Evolutionary conservation across 2,797 vertebrate species (phyloP).

Genomic region (Gymnoscopelus braueri): DNA sequence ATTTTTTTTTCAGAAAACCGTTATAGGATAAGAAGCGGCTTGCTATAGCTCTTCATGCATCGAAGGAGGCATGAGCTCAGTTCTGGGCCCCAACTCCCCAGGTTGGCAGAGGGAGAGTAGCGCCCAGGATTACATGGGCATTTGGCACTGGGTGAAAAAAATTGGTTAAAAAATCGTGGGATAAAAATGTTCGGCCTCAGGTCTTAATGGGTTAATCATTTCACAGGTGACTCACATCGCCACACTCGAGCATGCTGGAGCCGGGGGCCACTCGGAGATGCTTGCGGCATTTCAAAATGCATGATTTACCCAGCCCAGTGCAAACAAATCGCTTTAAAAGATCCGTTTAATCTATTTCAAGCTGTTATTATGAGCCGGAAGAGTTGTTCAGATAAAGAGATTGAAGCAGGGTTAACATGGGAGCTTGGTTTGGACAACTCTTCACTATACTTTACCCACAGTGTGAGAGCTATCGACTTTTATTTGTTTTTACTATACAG

Average conservation of each 20-base stretch:
- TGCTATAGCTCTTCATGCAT: too few species aligned
- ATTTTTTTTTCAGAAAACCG: too few species aligned
- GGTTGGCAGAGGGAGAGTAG: too few species aligned
- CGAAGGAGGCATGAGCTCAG: too few species aligned
- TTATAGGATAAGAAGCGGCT: too few species aligned
- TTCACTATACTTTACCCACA: slow-evolving; percentile 79
- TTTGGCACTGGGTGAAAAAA: too few species aligned
- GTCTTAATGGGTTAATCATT: slow-evolving; percentile 66
- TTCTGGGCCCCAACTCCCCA: too few species aligned
- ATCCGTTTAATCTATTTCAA: slow-evolving; percentile 89
- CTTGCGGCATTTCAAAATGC: slow-evolving; percentile 83
- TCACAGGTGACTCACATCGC: slow-evolving; percentile 87
- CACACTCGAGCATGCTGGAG: slow-evolving; percentile 83
- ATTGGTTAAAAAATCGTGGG: too few species aligned
- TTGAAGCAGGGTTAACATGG: slow-evolving; percentile 84
- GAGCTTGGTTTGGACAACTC: slow-evolving; percentile 78
- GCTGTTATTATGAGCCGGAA: slow-evolving; percentile 83
- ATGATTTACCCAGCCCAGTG: slow-evolving; percentile 83
- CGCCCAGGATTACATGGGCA: too few species aligned
- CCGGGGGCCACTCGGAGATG: slow-evolving; percentile 82
- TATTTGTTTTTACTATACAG: slow-evolving; percentile 80
- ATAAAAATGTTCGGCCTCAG: too few species aligned
- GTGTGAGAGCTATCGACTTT: slow-evolving; percentile 80
- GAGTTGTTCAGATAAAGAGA: slow-evolving; percentile 87
- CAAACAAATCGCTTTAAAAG: slow-evolving; percentile 89